phyloP scores from a whole-genome alignment of 2,113 vertebrate species.

The Ia io region DNA sequence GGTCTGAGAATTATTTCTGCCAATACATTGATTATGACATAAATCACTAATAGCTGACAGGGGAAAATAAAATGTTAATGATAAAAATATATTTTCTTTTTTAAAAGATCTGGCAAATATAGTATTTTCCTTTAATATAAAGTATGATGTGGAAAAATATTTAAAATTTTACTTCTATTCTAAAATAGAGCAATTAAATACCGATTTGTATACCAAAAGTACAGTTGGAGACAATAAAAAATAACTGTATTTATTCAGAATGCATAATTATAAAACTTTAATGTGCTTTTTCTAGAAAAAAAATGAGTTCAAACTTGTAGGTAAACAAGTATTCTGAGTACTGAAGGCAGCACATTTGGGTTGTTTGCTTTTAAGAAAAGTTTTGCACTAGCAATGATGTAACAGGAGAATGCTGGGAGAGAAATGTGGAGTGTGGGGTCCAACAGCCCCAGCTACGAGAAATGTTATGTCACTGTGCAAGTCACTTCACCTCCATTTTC shows the following conservation, averaged over 20 bases:
- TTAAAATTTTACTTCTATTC: slow-evolving; percentile 6
- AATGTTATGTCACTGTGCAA: neutral
- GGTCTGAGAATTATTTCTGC: neutral
- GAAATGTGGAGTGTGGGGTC: neutral
- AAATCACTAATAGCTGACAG: neutral
- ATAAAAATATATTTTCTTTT: neutral
- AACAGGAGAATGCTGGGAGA: neutral
- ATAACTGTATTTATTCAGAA: slow-evolving; percentile 25
- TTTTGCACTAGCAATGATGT: neutral
- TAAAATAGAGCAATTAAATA: slow-evolving; percentile 39
- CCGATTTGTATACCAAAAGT: neutral
- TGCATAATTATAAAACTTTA: slow-evolving; percentile 17
- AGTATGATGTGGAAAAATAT: neutral
- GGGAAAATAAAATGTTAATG: neutral
- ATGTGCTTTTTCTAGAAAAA: slow-evolving; percentile 15
- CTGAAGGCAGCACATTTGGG: neutral
- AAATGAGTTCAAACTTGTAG: neutral
- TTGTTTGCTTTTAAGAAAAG: neutral
- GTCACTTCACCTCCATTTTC: neutral
- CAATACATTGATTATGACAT: neutral
- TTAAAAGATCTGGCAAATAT: neutral
- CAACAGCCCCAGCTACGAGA: neutral
- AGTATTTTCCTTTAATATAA: neutral
- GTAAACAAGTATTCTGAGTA: neutral
- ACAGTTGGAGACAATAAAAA: slow-evolving; percentile 7